Base-by-base conservation (phyloP, 1,140 invertebrate genomes). In the Vanessa tameamea region DNA sequence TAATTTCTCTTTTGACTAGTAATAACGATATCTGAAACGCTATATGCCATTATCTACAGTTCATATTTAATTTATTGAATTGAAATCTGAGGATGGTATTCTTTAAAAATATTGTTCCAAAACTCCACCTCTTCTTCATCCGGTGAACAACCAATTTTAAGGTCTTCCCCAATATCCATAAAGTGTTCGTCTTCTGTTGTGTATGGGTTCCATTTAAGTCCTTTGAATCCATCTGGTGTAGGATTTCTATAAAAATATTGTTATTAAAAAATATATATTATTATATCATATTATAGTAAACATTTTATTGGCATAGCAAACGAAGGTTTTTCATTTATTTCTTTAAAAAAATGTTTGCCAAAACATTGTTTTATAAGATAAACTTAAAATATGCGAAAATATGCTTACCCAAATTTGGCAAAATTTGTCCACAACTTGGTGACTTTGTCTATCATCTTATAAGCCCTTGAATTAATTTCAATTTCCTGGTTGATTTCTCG, bases 371-470 rank as follows among this genome's bases (percentile, higher is more conserved):
- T 31, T 31, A 3, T 31, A 31, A 6, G 3, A 31, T 6, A 31
- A 66, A 26, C 47, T n/a, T 15, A 51, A 71, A 43, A 7, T 2
- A 16, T 31, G 20, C n/a, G 16, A 72, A 31, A 4, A 31, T 31
- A 31, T 4, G 16, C 79, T 75, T 79, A 87, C 84, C 83, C 83
- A 20, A 65, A 82, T 79, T 86, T 88, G 13, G 85, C 85, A 61
- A 88, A 87, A 50, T 87, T 83, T 1, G 84, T 87, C 86, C 85
- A 87, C 9, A 88, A 55, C 37, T 65, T 80, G 6, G 80, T 82
- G 1, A 85, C 57, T 48, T 75, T 71, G 8, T 87, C 72, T 0
- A 89, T 76, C 78, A 85, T 79, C 59, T 78, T 66, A 51, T 78
- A 84, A 9, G 59, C 59, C 37, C 65, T 64, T 0, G 82, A 82